Conservation (phyloP, 1,140 invertebrate species). For the Macrocentrus cingulum region DNA sequence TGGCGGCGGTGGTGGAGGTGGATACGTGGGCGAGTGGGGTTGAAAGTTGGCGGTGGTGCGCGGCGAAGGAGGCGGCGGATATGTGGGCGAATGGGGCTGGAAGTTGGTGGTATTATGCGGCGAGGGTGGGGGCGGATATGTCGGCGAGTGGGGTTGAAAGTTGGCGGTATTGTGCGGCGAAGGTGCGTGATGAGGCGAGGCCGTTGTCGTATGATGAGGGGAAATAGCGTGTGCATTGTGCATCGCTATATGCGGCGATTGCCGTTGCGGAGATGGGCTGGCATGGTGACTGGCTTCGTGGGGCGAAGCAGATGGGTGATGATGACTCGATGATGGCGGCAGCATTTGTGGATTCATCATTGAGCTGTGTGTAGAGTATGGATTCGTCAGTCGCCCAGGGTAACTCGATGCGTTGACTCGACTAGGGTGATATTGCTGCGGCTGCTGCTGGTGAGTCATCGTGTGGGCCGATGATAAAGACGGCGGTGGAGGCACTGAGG, state of each 20-base stretch:
- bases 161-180: constrained; percentile 41
- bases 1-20: constrained; percentile 38
- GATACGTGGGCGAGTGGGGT: constrained; percentile 51
- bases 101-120: no score
- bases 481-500: constrained; percentile 12
- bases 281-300: constrained; percentile 38
- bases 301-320: constrained; percentile 36
- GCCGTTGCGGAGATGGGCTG: constrained; percentile 41
- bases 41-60: no score
- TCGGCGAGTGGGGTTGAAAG: constrained; percentile 40
- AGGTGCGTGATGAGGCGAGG: constrained; percentile 40
- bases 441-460: constrained; percentile 23
- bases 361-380: constrained; percentile 36
- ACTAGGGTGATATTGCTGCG: constrained; percentile 35
- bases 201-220: constrained; percentile 36
- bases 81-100: constrained; percentile 51
- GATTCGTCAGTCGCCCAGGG: constrained; percentile 28
- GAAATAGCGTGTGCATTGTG: constrained; percentile 34
- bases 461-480: constrained; percentile 11
- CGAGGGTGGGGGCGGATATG: constrained; percentile 40
- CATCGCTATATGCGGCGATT: constrained; percentile 42
- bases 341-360: constrained; percentile 39
- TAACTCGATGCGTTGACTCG: constrained; percentile 38
- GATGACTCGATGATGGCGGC: constrained; percentile 31
- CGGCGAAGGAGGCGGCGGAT: constrained; percentile 44